Evolutionary conservation across 92 coral and sea anemone species (phyloP), one percentile per base, ranked within the genome.

Genomic region (Actinernus sp.): DNA sequence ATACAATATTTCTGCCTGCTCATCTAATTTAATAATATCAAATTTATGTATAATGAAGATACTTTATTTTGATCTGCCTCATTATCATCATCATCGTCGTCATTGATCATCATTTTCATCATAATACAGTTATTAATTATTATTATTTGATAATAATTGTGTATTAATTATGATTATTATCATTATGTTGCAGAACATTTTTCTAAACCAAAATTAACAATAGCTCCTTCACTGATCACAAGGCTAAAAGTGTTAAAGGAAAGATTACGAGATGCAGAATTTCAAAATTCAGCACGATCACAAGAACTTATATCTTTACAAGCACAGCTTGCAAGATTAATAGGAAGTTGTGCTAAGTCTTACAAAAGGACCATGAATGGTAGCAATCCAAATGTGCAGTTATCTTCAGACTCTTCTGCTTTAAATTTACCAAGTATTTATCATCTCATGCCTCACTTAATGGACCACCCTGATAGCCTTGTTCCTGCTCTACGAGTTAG

Each of bases 401-500:
- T 63, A 30, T 43, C 74, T 16, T 34, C 70, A 27, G 79, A 72
- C 30, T 61, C 74, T 43, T 49, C 74, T 34, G 74, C 82, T 23
- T 88, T 88, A 44, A 69, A 75, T 36, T 38, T 91, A 31, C 99
- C 99, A 48, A 91, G 99, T 77, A 91, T 95, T 55, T 95, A 83
- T 61, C 87, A 84, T 48, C 81, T 86, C 40, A 91, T 95, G 99
- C 92, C 99, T 6, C 99, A 95, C 74, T 73, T 95, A 49, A 55
- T 95, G 95, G 92, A 86, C 62, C 78, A 83, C 48, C 78, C 86
- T 9, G 61, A 62, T 38, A 91, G 97, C 53, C 69, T 95, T 51
- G 87, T 75, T 20, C 97, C 97, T n/a, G 81, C 90, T 25, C 57
- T 79, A 28, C 97, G 88, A 53, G 45, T 87, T 26, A 78, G 92